These are phyloP conservation scores for Mythimna lalbum DNA, from an alignment of 2,888 invertebrate species.

Conservation along the genomic window DNA sequence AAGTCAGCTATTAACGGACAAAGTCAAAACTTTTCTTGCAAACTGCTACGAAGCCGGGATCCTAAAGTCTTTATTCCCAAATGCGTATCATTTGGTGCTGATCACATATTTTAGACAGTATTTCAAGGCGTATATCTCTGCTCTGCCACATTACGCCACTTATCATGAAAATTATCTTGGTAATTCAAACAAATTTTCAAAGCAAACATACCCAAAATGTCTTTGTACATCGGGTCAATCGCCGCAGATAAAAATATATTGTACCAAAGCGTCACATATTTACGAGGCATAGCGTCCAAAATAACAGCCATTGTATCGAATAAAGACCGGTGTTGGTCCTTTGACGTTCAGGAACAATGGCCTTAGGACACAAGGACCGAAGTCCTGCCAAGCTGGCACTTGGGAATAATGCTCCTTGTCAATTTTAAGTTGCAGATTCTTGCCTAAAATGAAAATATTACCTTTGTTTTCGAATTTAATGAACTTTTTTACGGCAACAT, in stretches of 20 bases:
- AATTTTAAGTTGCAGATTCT: not conserved
- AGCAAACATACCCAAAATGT: slow-evolving; percentile 44
- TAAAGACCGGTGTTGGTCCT: slow-evolving; percentile 43
- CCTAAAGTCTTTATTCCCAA: not conserved
- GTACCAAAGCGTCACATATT: slow-evolving; percentile 54
- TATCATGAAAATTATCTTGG: slow-evolving; percentile 26
- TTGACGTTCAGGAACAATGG: slow-evolving; percentile 34
- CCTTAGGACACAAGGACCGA: slow-evolving; percentile 29
- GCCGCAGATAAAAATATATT: slow-evolving; percentile 66
- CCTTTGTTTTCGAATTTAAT: not conserved
- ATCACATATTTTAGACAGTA: not conserved
- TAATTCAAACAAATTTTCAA: slow-evolving; percentile 32
- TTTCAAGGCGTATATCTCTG: not conserved
- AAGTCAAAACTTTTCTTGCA: no score
- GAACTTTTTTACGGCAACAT: not conserved
- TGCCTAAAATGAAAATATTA: not conserved
- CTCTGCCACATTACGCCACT: not conserved
- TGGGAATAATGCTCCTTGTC: slow-evolving; percentile 18
- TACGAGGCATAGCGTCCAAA: slow-evolving; percentile 63
- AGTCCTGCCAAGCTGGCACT: slow-evolving; percentile 35
- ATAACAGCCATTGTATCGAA: slow-evolving; percentile 65
- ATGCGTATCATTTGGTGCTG: not conserved
- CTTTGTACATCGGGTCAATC: slow-evolving; percentile 54
- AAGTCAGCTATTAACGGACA: not conserved
- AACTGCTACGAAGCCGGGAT: not conserved